A percentile compares a stretch with the other conserved stretches of the same genome.
phyloP scores from a whole-genome alignment of 2,888 invertebrate species.

The Falcaria lacertinaria region DNA sequence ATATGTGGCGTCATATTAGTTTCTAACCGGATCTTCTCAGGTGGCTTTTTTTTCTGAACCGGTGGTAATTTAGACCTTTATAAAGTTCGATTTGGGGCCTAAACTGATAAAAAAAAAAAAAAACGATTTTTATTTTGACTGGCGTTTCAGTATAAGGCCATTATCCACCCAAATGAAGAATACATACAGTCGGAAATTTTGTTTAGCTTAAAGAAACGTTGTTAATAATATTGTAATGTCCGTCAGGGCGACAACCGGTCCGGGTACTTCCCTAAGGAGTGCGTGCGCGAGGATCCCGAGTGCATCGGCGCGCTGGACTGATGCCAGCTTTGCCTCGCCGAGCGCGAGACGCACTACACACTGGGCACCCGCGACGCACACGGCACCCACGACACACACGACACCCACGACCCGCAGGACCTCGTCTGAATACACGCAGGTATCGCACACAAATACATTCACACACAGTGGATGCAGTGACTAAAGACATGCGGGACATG shows the following conservation, averaged over 20 bases:
- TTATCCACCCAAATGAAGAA: too few species aligned
- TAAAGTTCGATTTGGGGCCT: too few species aligned
- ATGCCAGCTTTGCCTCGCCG: conserved; percentile 71
- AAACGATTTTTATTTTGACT: too few species aligned
- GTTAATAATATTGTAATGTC: not conserved
- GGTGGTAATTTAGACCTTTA: too few species aligned
- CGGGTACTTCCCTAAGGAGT: conserved; percentile 90
- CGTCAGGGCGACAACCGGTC: conserved; percentile 68
- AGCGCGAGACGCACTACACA: conserved; percentile 54
- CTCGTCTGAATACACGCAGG: conserved; percentile 14
- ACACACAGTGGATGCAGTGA: too few species aligned
- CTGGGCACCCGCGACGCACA: conserved; percentile 13
- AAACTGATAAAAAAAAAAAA: too few species aligned
- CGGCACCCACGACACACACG: conserved; percentile 9
- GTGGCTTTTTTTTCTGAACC: too few species aligned
- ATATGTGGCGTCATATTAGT: too few species aligned
- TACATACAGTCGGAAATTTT: too few species aligned
- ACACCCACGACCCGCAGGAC: conserved; percentile 17
- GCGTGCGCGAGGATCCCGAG: conserved; percentile 83
- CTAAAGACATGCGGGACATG: too few species aligned
- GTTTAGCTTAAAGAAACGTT: not conserved
- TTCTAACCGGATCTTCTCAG: too few species aligned
- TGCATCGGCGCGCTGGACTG: conserved; percentile 74
- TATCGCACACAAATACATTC: not conserved
- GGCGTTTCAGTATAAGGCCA: too few species aligned